Percentiles rank a stretch among this genome's conserved stretches.
These are phyloP conservation scores for Cosmia trapezina DNA, from an alignment of 2,888 invertebrate species.

Conservation along the genomic window DNA sequence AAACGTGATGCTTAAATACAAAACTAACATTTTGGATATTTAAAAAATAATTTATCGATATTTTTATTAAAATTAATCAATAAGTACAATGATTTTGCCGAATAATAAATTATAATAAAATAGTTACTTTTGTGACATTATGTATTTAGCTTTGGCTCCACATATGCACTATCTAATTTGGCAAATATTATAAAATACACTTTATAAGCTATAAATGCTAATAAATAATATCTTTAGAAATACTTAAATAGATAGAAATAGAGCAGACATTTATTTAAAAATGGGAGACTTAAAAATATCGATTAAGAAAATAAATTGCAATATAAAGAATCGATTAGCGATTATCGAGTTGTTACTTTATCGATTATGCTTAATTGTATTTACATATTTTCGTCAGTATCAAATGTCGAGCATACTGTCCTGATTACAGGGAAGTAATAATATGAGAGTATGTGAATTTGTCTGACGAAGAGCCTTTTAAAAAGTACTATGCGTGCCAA, in stretches of 20 bases:
- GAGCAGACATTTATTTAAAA: conserved; percentile 27
- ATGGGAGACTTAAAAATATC: conserved; percentile 31
- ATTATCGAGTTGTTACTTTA: conserved; percentile 12
- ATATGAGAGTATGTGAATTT: conserved; percentile 71
- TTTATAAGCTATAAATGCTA: conserved; percentile 46
- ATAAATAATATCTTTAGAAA: conserved; percentile 51
- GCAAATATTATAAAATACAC: conserved; percentile 48
- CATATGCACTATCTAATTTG: conserved; percentile 56
- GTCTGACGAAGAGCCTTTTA: conserved; percentile 42
- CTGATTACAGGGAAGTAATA: conserved; percentile 66
- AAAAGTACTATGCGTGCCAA: too few relatives aligned
- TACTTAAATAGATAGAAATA: conserved; percentile 32
- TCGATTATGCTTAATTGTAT: conserved; percentile 16
- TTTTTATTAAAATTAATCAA: conserved; percentile 21
- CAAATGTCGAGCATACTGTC: conserved; percentile 70
- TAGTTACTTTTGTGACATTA: conserved; percentile 57
- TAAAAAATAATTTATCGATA: conserved; percentile 17
- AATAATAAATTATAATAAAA: conserved; percentile 29
- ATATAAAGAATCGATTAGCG: conserved; percentile 27
- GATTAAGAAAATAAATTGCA: conserved; percentile 40
- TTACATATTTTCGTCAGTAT: conserved; percentile 30
- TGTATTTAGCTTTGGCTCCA: conserved; percentile 54
- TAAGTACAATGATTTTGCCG: conserved; percentile 60
- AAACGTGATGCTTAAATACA: conserved; percentile 41
- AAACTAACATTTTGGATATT: conserved; percentile 23